Evolutionary conservation across 2,888 invertebrate species (phyloP), one percentile per base, ranked within the genome.

Genomic region (Cheilosia grossa): DNA sequence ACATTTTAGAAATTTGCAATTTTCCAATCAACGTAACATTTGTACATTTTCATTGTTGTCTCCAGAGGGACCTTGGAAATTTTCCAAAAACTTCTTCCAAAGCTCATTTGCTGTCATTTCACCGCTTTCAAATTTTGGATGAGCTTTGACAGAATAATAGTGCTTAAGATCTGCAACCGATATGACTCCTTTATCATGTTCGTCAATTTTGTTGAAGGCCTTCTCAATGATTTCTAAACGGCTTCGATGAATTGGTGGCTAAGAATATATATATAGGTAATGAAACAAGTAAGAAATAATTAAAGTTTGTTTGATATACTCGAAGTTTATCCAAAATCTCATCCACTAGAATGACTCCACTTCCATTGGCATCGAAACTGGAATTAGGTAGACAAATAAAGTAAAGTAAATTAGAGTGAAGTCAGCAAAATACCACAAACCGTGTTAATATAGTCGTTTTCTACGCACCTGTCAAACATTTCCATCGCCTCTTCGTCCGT

Each of bases 141-240:
- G 95, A 47, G 94, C 93, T 87, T 94, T 95, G 0, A 97, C 97
- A 54, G 95, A 95, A 90, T 98, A 98, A 0, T 97, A 95, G 1
- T 94, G 94, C 86, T 89, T 95, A 33, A 98, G 93, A 89, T 98
- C 97, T 0, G 95, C 96, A 0, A 96, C 90, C 0, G 96, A 95
- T 79, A 98, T 95, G 64, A 94, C 92, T 0, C 97, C 97, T 89
- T 98, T 98, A 0, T 95, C 95, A 15, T 95, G 95, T 91, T 94
- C 95, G 91, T 98, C 98, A 91, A 98, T 92, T 91, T 98, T 98
- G 88, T 93, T 93, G 91, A 97, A 98, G 0, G 97, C 97, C 89
- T 95, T 95, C 77, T 95, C 94, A 13, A 98, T 95, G 9, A 97
- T 94, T 66, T 94, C 94, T 72, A 94, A 93, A 13, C 98, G 94